Percentiles rank a stretch among this genome's conserved stretches.
phyloP scores from a whole-genome alignment of 2,113 vertebrate species.

The Rhea americana region DNA sequence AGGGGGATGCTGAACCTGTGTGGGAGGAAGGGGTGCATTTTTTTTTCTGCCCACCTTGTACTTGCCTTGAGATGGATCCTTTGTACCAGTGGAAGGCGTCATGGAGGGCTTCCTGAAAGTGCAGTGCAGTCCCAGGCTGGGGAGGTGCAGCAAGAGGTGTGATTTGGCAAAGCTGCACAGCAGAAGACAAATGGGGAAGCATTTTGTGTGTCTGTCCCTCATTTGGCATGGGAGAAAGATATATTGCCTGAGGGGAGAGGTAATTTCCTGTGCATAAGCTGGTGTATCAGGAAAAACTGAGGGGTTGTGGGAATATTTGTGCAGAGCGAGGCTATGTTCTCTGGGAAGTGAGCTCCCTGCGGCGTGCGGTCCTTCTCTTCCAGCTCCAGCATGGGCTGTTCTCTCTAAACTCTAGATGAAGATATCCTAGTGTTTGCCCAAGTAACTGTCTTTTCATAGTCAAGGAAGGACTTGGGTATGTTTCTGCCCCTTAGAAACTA shows the following conservation, averaged over 20 bases:
- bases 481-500: not conserved
- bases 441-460: not conserved
- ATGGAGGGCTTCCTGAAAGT: not conserved
- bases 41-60: not conserved
- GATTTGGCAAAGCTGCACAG: no score
- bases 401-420: not conserved
- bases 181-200: not conserved
- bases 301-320: not conserved
- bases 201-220: not conserved
- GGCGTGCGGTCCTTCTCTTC: not conserved
- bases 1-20: not conserved
- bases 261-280: not conserved
- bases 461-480: fast-evolving
- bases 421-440: not conserved
- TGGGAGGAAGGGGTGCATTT: not conserved
- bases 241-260: not conserved
- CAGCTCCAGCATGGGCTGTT: not conserved
- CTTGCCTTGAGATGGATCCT: not conserved
- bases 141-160: not conserved
- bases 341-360: not conserved
- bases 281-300: not conserved
- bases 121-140: not conserved
- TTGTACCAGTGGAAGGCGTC: not conserved
- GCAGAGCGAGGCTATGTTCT: not conserved
- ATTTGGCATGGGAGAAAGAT: not conserved